Conservation (phyloP, 2,797 vertebrate species). For the Acipenser oxyrinchus region DNA sequence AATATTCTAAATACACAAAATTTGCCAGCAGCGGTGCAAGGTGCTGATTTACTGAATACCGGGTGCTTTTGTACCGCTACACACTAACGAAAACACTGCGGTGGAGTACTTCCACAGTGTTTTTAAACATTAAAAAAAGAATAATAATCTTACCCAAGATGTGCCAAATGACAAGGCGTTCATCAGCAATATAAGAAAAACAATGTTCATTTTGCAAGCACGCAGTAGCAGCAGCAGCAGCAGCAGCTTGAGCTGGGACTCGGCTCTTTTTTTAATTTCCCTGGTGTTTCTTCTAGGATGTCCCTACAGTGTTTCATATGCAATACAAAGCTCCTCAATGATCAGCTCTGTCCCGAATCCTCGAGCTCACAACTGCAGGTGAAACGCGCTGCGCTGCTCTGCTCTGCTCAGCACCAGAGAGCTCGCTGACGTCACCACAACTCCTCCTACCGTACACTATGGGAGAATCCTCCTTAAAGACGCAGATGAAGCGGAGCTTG, state of each 20-base stretch:
- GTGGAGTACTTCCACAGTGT: conserved; percentile 13
- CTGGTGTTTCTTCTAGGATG: conserved; percentile 24
- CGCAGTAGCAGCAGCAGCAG: conserved; percentile 17
- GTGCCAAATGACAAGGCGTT: conserved; percentile 50
- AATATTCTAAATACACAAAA: not conserved
- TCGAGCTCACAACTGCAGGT: conserved; percentile 76
- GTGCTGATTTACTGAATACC: conserved; percentile 5
- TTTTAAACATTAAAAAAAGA: not conserved
- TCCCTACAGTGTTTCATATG: conserved; percentile 38
- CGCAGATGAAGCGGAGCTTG: conserved; percentile 34
- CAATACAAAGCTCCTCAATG: conserved; percentile 40
- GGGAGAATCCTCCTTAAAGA: conserved; percentile 67
- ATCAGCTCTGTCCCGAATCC: conserved; percentile 45
- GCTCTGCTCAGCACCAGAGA: conserved; percentile 56
- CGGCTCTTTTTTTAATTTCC: conserved; percentile 42
- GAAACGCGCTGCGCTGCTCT: conserved; percentile 60
- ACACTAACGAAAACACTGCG: not conserved
- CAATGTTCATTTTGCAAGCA: conserved; percentile 52
- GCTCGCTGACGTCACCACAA: conserved; percentile 62
- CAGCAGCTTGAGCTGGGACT: conserved; percentile 32
- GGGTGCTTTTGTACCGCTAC: not conserved
- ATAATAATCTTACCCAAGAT: conserved; percentile 50
- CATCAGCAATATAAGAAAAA: conserved; percentile 54
- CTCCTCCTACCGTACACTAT: conserved; percentile 58
- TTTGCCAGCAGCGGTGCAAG: not conserved